Evolutionary conservation across 2,888 invertebrate species (phyloP), one percentile per base, ranked within the genome.

Genomic region (Barypeithes pellucidus): DNA sequence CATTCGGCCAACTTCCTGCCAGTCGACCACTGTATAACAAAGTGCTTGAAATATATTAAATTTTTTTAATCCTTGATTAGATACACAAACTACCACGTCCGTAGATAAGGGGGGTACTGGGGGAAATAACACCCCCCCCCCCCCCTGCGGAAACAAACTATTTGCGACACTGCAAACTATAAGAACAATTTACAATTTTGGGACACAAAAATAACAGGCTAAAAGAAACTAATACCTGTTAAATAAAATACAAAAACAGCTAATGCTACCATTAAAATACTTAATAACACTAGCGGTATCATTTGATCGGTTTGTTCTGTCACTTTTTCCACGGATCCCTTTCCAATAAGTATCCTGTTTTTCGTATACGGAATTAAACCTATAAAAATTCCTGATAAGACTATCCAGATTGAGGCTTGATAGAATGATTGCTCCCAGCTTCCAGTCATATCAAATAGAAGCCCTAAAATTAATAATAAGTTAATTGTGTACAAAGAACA

Each of bases 341-440:
- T 82, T 65, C 89, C 89, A 81, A 89, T 85, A 18, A 92, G 89
- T 62, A 89, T 89, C 78, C 90, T 88, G 82, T 92, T 92, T 80
- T 88, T 90, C 4, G 92, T 91, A 79, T 87, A 90, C 0, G 93
- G 92, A 77, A 93, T 91, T 1, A 92, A 85, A 0, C 88, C 89
- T 14, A 93, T 89, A 0, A 93, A 85, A 0, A 93, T 78, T 18
- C 96, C 96, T 24, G 95, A 92, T 18, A 96, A 85, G 16, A 93
- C 88, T 63, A 95, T 94, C 91, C 94, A 95, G 62, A 93, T 86
- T 16, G 95, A 95, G 45, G 94, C 93, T 77, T 93, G 89, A 84
- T 93, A 92, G 86, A 96, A 96, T 0, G 95, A 91, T 74, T 92
- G 89, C 79, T 94, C 92, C 93, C 95, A 96, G 45, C 87, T 86